Percentiles rank a stretch among this genome's conserved stretches.
Evolutionary conservation across 1,140 invertebrate genomes (phyloP).

Genomic region (Mycetomoellerius zeteki): DNA sequence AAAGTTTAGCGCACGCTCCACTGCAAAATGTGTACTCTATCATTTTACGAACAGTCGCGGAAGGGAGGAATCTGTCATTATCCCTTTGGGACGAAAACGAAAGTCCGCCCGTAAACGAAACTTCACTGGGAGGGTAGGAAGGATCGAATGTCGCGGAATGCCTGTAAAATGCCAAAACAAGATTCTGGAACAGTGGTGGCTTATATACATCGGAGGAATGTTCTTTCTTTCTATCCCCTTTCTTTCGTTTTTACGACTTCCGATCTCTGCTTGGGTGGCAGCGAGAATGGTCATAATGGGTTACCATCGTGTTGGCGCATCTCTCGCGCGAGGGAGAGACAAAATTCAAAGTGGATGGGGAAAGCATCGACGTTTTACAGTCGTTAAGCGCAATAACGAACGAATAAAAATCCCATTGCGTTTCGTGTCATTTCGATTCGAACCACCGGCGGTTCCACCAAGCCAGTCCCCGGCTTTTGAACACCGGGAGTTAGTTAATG

Average conservation of each 20-base stretch:
- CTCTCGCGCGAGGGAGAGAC: conserved; percentile 60
- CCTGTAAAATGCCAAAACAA: conserved; percentile 74
- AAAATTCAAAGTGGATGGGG: conserved; percentile 24
- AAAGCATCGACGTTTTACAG: conserved; percentile 83
- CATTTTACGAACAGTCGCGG: conserved; percentile 36
- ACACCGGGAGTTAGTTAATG: conserved; percentile 48
- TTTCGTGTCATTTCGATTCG: conserved; percentile 83
- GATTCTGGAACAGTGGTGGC: conserved; percentile 59
- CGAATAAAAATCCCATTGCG: conserved; percentile 86
- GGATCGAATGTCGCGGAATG: conserved; percentile 63
- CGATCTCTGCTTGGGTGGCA: conserved; percentile 49
- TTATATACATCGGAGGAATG: background rate
- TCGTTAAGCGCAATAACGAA: conserved; percentile 85
- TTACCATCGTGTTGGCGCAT: conserved; percentile 63
- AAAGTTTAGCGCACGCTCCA: background rate
- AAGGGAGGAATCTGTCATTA: conserved; percentile 82
- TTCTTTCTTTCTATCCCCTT: conserved; percentile 41
- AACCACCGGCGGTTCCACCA: conserved; percentile 9
- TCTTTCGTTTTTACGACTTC: conserved; percentile 69
- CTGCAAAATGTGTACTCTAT: conserved; percentile 17
- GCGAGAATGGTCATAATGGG: conserved; percentile 67
- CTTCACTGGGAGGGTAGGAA: background rate
- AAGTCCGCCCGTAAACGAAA: conserved; percentile 43
- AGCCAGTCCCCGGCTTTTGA: background rate
- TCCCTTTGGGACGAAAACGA: conserved; percentile 77